Base-by-base conservation (phyloP, 2,113 vertebrate species). In the Hippoglossus stenolepis region DNA sequence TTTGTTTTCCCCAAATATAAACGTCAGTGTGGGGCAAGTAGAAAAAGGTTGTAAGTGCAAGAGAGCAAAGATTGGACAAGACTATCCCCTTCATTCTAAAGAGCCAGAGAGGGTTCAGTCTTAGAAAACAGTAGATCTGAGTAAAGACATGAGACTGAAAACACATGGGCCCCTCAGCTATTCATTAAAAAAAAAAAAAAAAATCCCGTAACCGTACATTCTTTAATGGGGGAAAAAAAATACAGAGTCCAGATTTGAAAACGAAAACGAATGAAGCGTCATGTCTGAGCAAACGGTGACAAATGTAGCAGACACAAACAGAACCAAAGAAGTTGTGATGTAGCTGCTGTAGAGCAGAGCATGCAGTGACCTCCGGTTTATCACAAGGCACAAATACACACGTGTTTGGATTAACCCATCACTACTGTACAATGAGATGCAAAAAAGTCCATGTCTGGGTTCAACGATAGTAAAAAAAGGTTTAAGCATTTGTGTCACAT, bases 311-410 rank as follows among this genome's bases (percentile, higher is more conserved):
- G 53, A 23, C 54, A 57, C 21, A 67, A 54, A 20, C 62, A 71
- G 81, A 80, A 59, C 67, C 45, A 79, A 68, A 73, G 62, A 66
- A 26, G 3, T 35, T 62, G 45, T 65, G 71, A 84, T 40, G 61
- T 20, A 45, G 40, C 76, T 80, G 84, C 75, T 84, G 68, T 60
- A 20, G 59, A 83, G 60, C 68, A 17, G 59, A 86, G 38, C 43
- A 75, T 23, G 45, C 49, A 79, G 82, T 85, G 80, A 85, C 61
- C 62, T 79, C 28, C 72, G 73, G 79, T 88, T 88, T 77, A 74
- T 87, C 83, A 78, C 80, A 82, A 90, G 86, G 88, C 91, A 79
- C 82, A 17, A 83, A 87, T 84, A 86, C 90, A 80, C 83, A 15
- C 8, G 76, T 70, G 68, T 87, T 84, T 73, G 78, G 74, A 91